A percentile compares a stretch with the other conserved stretches of the same genome.
phyloP scores from a whole-genome alignment of 2,113 vertebrate genomes.

The Sceloporus undulatus region DNA sequence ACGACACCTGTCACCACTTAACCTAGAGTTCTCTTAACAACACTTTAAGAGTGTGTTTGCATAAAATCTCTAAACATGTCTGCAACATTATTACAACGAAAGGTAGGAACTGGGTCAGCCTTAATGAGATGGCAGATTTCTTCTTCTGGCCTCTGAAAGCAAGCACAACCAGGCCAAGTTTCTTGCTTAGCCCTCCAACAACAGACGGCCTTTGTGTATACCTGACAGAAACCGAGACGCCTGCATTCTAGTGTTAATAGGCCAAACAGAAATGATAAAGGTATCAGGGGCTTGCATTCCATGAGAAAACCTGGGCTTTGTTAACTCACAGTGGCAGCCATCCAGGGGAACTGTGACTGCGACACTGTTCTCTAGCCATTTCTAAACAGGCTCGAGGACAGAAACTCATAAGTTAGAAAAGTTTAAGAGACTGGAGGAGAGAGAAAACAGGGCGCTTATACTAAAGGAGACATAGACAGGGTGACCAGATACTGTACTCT shows the following conservation, averaged over 20 bases:
- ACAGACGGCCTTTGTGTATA: constrained; percentile 71
- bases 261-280: constrained; percentile 56
- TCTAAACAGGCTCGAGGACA: neutral
- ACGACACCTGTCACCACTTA: constrained; percentile 42
- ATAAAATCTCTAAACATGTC: constrained; percentile 58
- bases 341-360: constrained; percentile 49
- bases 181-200: constrained; percentile 63
- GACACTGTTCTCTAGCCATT: neutral
- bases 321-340: constrained; percentile 50
- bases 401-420: neutral
- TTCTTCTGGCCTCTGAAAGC: constrained; percentile 66
- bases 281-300: constrained; percentile 58
- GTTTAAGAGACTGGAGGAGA: neutral
- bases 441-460: neutral
- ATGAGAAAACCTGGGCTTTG: constrained; percentile 57
- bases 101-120: constrained; percentile 68
- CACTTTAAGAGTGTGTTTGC: constrained; percentile 39
- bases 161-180: constrained; percentile 50
- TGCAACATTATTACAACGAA: constrained; percentile 71
- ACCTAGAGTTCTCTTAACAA: constrained; percentile 45
- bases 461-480: neutral
- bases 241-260: constrained; percentile 76
- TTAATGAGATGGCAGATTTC: constrained; percentile 62
- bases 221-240: constrained; percentile 76
- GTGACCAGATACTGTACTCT: no score